phyloP scores from a whole-genome alignment of 2,797 vertebrate genomes.

The Heliangelus exortis region DNA sequence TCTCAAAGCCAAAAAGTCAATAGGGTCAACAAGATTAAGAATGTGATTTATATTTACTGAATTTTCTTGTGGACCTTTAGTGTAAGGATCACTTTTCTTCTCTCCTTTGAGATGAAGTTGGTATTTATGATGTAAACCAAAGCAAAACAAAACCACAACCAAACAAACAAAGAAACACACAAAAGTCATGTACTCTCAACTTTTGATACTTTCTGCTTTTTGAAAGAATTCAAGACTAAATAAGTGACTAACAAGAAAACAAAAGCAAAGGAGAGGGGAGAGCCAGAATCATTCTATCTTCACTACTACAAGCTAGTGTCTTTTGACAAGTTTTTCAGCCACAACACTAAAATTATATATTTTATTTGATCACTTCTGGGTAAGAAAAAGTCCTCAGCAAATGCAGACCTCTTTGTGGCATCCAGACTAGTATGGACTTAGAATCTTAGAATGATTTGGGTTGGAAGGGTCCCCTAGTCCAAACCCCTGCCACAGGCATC shows the following conservation, averaged over 20 bases:
- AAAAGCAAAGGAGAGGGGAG: background rate
- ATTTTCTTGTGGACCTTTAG: background rate
- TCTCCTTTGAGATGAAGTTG: background rate
- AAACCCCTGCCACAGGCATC: too few species aligned
- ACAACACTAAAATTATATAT: background rate
- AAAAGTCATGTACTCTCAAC: background rate
- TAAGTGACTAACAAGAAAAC: background rate
- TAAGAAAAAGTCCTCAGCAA: background rate
- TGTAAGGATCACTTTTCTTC: background rate
- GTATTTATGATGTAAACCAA: background rate
- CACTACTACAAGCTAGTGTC: background rate
- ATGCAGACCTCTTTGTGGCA: background rate
- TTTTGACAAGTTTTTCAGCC: background rate
- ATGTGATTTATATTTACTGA: background rate
- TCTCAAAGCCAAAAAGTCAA: background rate
- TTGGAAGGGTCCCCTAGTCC: too few species aligned
- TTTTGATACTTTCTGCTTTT: background rate
- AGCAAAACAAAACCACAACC: too few species aligned
- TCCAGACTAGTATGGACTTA: background rate
- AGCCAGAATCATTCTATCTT: background rate
- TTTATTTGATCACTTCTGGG: background rate
- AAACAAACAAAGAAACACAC: background rate
- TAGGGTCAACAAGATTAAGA: fast-evolving
- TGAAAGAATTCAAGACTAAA: background rate
- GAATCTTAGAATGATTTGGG: too few species aligned